A percentile compares a stretch with the other conserved stretches of the same genome.
These are phyloP conservation scores for Carterocephalus palaemon DNA, from an alignment of 2,888 invertebrate species.

Conservation along the genomic window DNA sequence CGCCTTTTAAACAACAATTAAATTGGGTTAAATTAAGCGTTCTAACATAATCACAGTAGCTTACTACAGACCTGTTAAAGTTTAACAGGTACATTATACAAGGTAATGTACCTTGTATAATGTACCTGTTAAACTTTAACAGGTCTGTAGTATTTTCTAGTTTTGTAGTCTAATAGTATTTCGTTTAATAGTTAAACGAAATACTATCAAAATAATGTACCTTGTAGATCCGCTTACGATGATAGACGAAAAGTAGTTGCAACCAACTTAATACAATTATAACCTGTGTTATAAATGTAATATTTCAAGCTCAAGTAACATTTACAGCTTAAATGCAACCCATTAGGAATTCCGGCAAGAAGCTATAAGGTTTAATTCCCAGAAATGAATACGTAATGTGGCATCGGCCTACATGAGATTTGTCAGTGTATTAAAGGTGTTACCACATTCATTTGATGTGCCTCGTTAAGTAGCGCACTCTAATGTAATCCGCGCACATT, in stretches of 20 bases:
- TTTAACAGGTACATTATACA: no score
- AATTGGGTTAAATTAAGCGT: no score
- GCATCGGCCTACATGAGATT: conserved; percentile 5
- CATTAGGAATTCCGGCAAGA: conserved; percentile 14
- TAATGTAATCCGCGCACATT: conserved; percentile 11
- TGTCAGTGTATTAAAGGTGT: conserved; percentile 5
- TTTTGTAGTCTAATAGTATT: no score
- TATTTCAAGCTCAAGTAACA: conserved; percentile 4
- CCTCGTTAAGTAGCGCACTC: conserved; percentile 10
- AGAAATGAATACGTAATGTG: conserved; percentile 5
- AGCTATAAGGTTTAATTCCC: conserved; percentile 9
- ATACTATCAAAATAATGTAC: no score
- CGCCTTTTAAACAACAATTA: no score
- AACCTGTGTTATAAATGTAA: no score
- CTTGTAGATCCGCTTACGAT: conserved; percentile 7
- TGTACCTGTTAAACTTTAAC: no score
- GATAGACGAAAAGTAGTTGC: background rate
- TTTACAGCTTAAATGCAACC: conserved; percentile 10
- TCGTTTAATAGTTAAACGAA: no score
- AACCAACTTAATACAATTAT: conserved; percentile 28
- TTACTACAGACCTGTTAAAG: no score
- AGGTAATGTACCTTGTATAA: no score
- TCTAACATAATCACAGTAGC: no score
- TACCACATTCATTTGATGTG: conserved; percentile 14
- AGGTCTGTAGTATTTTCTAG: no score